Conservation (phyloP, 2,888 invertebrate species). For the Nephrotoma appendiculata region DNA sequence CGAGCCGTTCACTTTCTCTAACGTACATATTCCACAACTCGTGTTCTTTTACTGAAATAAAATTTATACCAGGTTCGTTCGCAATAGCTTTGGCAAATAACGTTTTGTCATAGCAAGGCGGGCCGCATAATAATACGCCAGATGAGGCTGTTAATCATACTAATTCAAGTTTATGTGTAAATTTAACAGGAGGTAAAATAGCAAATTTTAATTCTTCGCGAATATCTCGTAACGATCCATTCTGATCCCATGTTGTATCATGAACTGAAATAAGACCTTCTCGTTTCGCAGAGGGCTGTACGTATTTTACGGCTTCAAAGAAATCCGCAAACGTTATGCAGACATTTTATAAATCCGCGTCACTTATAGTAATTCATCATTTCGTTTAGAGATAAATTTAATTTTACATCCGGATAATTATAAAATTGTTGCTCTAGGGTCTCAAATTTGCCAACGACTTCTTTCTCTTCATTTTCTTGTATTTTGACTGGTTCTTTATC, state of each 20-base stretch:
- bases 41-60: slow-evolving; percentile 97
- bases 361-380: slow-evolving; percentile 48
- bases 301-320: slow-evolving; percentile 56
- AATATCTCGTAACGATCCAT: slow-evolving; percentile 81
- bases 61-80: slow-evolving; percentile 96
- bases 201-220: slow-evolving; percentile 80
- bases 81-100: slow-evolving; percentile 95
- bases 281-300: slow-evolving; percentile 86
- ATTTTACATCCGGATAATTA: not conserved
- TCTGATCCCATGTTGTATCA: slow-evolving; percentile 92
- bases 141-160: slow-evolving; percentile 71
- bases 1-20: slow-evolving; percentile 94
- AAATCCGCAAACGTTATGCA: slow-evolving; percentile 65
- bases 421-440: not conserved
- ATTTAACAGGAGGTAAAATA: slow-evolving; percentile 83
- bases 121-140: slow-evolving; percentile 89
- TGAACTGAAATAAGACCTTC: slow-evolving; percentile 98
- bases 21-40: slow-evolving; percentile 98
- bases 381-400: slow-evolving; percentile 34
- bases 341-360: slow-evolving; percentile 46
- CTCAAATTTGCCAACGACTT: not conserved
- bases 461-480: slow-evolving; percentile 8
- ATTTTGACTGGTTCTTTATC: slow-evolving; percentile 14
- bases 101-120: slow-evolving; percentile 95
- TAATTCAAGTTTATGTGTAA: slow-evolving; percentile 61